A percentile compares a stretch with the other conserved stretches of the same genome.
Conservation (phyloP, 2,113 vertebrate species). For the Tragulus kanchil region DNA sequence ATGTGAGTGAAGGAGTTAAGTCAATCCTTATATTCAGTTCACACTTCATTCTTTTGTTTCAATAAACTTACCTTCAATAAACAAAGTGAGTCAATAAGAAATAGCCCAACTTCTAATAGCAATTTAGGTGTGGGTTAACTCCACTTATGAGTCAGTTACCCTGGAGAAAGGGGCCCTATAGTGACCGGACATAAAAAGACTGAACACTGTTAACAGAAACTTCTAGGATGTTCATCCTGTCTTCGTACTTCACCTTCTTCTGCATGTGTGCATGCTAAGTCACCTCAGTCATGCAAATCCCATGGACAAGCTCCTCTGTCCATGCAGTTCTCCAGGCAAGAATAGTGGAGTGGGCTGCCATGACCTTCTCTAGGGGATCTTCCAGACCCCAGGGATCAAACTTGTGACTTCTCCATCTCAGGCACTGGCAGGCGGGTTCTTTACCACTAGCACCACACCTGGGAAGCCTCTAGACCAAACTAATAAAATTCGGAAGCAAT, state of each 20-base stretch:
- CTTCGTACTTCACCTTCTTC: not conserved
- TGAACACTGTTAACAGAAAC: not conserved
- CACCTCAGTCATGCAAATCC: too few relatives aligned
- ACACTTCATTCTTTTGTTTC: not conserved
- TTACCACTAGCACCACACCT: too few relatives aligned
- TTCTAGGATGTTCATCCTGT: not conserved
- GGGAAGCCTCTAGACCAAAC: not conserved
- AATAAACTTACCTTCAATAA: not conserved
- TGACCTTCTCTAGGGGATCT: too few relatives aligned
- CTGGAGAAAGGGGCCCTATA: not conserved
- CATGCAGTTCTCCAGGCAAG: too few relatives aligned
- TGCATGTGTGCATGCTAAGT: not conserved
- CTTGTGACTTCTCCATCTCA: too few relatives aligned
- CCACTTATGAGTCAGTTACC: not conserved
- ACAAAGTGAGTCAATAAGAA: not conserved
- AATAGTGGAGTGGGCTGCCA: too few relatives aligned
- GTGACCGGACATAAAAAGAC: not conserved
- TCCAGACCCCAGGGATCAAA: too few relatives aligned
- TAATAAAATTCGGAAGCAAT: not conserved
- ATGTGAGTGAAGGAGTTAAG: not conserved
- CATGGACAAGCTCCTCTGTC: too few relatives aligned
- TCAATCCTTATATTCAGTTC: not conserved
- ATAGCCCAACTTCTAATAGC: not conserved
- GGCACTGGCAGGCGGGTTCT: too few relatives aligned
- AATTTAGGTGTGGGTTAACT: not conserved